Percentiles rank a stretch among this genome's conserved stretches.
Evolutionary conservation across 2,888 invertebrate genomes (phyloP).

Genomic region (Pristionchus maxplancki): DNA sequence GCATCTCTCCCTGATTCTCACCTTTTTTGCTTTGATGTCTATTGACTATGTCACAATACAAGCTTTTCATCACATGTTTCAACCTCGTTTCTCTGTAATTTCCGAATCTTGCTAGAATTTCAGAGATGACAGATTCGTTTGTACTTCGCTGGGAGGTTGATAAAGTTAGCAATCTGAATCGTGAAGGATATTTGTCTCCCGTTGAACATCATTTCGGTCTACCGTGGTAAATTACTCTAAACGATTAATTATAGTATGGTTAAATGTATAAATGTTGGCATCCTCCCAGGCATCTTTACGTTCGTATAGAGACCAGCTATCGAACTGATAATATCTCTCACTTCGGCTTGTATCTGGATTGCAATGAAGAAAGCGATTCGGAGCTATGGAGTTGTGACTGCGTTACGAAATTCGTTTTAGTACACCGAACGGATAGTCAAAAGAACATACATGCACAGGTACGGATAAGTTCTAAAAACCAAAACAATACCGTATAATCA

Average conservation of each 20-base stretch:
- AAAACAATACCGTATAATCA: no score
- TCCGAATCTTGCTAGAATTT: no score
- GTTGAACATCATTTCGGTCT: background rate
- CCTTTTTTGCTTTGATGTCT: no score
- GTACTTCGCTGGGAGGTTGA: conserved; percentile 6
- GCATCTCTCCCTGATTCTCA: no score
- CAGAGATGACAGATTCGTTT: background rate
- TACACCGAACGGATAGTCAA: background rate
- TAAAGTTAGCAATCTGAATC: background rate
- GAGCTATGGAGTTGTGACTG: background rate
- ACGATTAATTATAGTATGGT: no score
- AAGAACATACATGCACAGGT: background rate
- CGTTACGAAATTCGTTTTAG: background rate
- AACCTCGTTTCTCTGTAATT: no score
- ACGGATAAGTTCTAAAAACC: background rate
- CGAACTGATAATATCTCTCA: background rate
- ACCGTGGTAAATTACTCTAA: background rate
- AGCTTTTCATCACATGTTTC: no score
- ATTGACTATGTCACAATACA: no score
- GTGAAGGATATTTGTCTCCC: background rate
- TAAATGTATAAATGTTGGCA: background rate
- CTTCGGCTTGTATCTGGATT: background rate
- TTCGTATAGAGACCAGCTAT: background rate
- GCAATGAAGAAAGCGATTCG: background rate
- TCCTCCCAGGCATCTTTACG: background rate